phyloP scores from a whole-genome alignment of 2,797 vertebrate genomes.

The Neomorphus geoffroyi region DNA sequence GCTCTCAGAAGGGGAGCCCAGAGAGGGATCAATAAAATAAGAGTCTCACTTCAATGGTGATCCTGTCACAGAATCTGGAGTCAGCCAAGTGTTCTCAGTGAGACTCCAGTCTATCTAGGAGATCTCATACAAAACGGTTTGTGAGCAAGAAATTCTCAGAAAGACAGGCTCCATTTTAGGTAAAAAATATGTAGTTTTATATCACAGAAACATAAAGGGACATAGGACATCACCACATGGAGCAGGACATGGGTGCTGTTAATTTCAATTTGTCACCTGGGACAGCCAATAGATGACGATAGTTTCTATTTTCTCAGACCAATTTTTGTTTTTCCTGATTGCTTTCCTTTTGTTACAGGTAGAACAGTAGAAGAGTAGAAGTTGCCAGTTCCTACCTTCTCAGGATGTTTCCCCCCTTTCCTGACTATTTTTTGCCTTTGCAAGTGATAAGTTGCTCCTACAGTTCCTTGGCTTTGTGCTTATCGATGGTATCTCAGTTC shows the following conservation, averaged over 20 bases:
- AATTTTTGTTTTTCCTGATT: background rate
- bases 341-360: background rate
- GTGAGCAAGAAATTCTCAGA: background rate
- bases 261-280: background rate
- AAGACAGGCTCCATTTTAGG: background rate
- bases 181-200: background rate
- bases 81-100: fast-evolving
- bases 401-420: background rate
- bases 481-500: background rate
- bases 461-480: background rate
- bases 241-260: background rate
- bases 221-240: background rate
- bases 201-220: background rate
- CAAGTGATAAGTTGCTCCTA: background rate
- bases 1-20: background rate
- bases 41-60: background rate
- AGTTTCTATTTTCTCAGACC: background rate
- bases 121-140: background rate
- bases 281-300: background rate
- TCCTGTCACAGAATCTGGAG: background rate
- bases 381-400: background rate
- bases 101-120: background rate
- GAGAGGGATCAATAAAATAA: background rate
- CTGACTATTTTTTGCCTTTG: background rate
- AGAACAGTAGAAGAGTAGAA: background rate